phyloP scores from a whole-genome alignment of 2,797 vertebrate species.

The Platalea minor region DNA sequence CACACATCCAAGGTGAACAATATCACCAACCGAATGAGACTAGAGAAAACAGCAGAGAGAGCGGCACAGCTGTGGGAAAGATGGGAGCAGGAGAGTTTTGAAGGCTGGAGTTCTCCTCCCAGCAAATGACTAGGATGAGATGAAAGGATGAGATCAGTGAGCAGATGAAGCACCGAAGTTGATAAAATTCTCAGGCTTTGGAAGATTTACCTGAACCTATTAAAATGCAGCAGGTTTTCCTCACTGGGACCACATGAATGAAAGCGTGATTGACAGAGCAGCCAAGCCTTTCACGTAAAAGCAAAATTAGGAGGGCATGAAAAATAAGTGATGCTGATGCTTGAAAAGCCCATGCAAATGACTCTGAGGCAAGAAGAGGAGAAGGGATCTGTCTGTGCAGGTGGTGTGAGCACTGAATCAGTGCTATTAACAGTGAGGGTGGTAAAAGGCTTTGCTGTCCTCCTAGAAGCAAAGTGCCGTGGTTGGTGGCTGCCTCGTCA shows the following conservation, averaged over 20 bases:
- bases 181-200: slow-evolving; percentile 1
- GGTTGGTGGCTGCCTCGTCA: rapidly evolving
- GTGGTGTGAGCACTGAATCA: neutral
- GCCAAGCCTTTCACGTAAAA: neutral
- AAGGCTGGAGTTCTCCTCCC: neutral
- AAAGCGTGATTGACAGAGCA: neutral
- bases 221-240: neutral
- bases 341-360: neutral
- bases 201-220: neutral
- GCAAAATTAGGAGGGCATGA: neutral
- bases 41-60: neutral
- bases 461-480: rapidly evolving
- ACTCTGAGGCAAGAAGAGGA: neutral
- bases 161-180: neutral
- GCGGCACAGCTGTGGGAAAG: rapidly evolving
- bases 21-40: neutral
- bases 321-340: neutral
- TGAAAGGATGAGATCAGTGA: slow-evolving; percentile 4
- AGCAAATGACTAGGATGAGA: neutral
- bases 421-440: rapidly evolving
- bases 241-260: neutral
- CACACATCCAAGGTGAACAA: neutral
- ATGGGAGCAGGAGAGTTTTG: neutral
- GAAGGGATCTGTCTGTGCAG: neutral
- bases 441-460: neutral